These are phyloP conservation scores for Danio kyathit DNA, from an alignment of 2,797 vertebrate genomes.

Conservation along the genomic window DNA sequence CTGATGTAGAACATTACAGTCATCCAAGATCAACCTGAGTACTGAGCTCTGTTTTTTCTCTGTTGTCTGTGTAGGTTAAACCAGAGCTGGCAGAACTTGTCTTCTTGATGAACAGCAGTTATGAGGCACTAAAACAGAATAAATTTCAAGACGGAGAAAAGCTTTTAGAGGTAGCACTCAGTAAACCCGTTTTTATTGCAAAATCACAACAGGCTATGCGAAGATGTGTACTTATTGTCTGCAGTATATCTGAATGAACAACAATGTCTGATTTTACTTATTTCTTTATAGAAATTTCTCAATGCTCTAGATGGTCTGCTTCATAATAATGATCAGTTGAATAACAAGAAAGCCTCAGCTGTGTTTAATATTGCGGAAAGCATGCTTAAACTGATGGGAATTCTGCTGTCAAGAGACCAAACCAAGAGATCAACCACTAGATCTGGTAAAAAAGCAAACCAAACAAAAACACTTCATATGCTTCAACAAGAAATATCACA, in stretches of 20 bases:
- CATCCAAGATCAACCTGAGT: neutral
- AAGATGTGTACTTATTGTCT: neutral
- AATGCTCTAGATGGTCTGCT: slow-evolving; percentile 65
- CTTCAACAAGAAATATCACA: neutral
- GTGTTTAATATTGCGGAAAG: slow-evolving; percentile 72
- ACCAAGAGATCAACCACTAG: neutral
- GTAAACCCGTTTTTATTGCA: neutral
- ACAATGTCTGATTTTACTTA: slow-evolving; percentile 29
- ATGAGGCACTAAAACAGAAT: slow-evolving; percentile 48
- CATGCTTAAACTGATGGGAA: slow-evolving; percentile 61
- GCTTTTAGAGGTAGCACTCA: slow-evolving; percentile 67
- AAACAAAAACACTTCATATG: no score
- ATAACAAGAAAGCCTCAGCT: slow-evolving; percentile 65
- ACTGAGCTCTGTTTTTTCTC: neutral
- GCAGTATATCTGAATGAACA: no score
- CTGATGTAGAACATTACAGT: neutral
- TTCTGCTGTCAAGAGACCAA: slow-evolving; percentile 33
- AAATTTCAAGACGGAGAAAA: slow-evolving; percentile 39
- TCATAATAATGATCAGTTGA: slow-evolving; percentile 28
- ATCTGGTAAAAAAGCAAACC: slow-evolving; percentile 65
- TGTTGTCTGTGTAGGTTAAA: slow-evolving; percentile 55
- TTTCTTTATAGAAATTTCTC: slow-evolving; percentile 65
- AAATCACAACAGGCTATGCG: slow-evolving; percentile 37
- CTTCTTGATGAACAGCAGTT: slow-evolving; percentile 54
- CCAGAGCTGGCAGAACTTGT: neutral